These are phyloP conservation scores for Lepidurus apus DNA, from an alignment of 1,140 invertebrate genomes.

Conservation along the genomic window DNA sequence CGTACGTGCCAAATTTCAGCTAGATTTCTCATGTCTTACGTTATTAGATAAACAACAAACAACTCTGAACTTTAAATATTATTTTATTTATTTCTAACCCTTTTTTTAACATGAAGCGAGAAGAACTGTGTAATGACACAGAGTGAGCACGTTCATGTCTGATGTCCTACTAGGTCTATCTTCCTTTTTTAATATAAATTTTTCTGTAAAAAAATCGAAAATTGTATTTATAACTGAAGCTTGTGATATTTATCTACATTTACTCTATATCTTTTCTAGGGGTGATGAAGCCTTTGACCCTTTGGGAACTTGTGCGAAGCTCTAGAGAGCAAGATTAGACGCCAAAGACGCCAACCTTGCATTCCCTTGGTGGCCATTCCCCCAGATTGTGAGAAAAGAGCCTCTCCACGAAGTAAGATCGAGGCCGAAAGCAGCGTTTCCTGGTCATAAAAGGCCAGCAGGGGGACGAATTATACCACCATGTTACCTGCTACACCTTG, in stretches of 20 bases:
- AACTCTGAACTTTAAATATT: no score
- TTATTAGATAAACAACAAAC: no score
- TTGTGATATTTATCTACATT: neutral
- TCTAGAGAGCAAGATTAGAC: slow-evolving; percentile 7
- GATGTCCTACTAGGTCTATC: no score
- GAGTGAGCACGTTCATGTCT: no score
- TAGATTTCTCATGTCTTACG: no score
- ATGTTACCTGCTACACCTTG: slow-evolving; percentile 1
- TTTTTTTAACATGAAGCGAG: no score
- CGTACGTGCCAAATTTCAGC: no score
- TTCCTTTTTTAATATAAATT: no score
- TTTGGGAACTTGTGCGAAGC: neutral
- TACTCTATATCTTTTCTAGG: neutral
- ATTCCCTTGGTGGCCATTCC: neutral
- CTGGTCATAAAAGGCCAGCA: slow-evolving; percentile 11
- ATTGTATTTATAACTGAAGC: neutral
- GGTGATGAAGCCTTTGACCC: neutral
- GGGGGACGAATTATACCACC: slow-evolving; percentile 13
- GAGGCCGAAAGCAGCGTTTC: neutral
- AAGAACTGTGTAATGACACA: no score
- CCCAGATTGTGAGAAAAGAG: slow-evolving; percentile 10
- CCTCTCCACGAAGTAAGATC: neutral
- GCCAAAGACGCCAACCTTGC: neutral
- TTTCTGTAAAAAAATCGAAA: neutral
- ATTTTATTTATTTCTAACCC: no score